Evolutionary conservation across 2,888 invertebrate genomes (phyloP), one percentile per base, ranked within the genome.

Genomic region (Eumacrocentrus americanus): DNA sequence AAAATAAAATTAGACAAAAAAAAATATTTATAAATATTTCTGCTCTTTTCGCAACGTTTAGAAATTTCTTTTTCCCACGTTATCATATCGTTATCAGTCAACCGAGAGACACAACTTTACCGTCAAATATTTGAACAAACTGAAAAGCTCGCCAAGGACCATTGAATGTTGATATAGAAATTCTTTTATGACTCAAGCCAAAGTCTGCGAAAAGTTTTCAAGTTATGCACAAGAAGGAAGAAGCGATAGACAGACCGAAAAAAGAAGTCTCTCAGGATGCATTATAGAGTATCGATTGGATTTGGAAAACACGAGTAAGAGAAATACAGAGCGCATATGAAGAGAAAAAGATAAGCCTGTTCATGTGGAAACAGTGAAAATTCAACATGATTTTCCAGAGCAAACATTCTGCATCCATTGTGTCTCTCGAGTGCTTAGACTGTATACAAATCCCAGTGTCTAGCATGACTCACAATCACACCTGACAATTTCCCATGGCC

Each of bases 401-500:
- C 14, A 40, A 52, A 52, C 20, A 52, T 20, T 2, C 14, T 29
- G 7, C 29, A 38, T 38, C 20, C 7, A 29, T 29, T 29, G 29
- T 9, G 9, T 29, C 23, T 22, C 40, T 40, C 22, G 40, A n/a
- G n/a, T n/a, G n/a, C n/a, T n/a, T n/a, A n/a, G n/a, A n/a, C n/a
- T 29, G 5, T 9, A 29, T 29, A 9, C 4, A 29, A 29, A 29
- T 29, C 29, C n/a, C 29, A 29, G 29, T 29, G 5, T 4, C 29
- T 6, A n/a, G n/a, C n/a, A 22, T 34, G 14, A 6, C 22, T 22
- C 22, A 52, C 6, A 47, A 47, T n/a, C 7, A 23, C 52, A 52
- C 52, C 52, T 40, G 52, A 18, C 40, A 40, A 40, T 40, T 40
- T 52, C 25, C 40, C 47, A 56, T 7, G 38, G 16, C 16, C 7